Evolutionary conservation across 2,113 vertebrate genomes (phyloP).

Genomic region (Excalfactoria chinensis): DNA sequence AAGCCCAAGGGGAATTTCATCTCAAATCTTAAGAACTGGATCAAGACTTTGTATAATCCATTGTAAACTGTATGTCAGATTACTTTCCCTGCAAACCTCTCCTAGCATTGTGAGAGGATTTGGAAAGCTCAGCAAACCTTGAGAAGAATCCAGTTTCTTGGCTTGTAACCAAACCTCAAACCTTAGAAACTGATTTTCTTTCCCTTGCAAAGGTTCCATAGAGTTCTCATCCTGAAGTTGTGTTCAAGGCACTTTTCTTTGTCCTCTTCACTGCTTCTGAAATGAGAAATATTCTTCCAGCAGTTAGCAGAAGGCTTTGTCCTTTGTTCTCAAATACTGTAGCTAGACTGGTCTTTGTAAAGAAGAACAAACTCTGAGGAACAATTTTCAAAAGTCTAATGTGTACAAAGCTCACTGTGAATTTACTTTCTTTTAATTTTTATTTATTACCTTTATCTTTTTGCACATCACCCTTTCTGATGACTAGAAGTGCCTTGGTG

Average conservation of each 20-base stretch:
- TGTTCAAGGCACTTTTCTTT: background rate
- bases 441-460: background rate
- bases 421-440: background rate
- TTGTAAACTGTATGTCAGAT: slow-evolving; percentile 21
- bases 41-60: slow-evolving; percentile 44
- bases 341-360: background rate
- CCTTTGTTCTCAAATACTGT: background rate
- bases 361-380: background rate
- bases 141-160: slow-evolving; percentile 47
- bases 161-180: slow-evolving; percentile 55
- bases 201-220: slow-evolving; percentile 26
- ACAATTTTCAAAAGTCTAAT: background rate
- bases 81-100: slow-evolving; percentile 33
- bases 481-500: background rate
- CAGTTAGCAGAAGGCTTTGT: background rate
- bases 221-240: background rate
- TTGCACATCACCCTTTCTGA: background rate
- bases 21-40: slow-evolving; percentile 27
- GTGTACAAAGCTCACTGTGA: background rate
- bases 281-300: background rate
- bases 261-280: background rate
- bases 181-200: slow-evolving; percentile 51
- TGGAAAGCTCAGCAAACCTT: slow-evolving; percentile 55
- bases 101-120: slow-evolving; percentile 39
- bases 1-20: slow-evolving; percentile 25